phyloP scores from a whole-genome alignment of 2,113 vertebrate species.

The Suncus etruscus region DNA sequence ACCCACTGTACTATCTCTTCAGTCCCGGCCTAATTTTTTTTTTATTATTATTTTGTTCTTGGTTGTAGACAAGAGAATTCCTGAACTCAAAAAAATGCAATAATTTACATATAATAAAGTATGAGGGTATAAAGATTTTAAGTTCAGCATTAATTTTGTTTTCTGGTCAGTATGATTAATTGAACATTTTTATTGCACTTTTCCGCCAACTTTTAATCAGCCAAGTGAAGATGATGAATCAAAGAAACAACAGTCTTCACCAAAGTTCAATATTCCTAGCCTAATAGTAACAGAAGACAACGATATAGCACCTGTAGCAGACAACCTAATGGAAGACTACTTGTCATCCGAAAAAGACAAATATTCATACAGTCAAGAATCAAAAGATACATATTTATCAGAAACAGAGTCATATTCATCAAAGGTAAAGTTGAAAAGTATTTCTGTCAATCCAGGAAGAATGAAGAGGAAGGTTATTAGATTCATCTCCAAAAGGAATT shows the following conservation, averaged over 20 bases:
- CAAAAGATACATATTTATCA: not conserved
- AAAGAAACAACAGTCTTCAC: not conserved
- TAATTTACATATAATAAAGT: slow-evolving; percentile 38
- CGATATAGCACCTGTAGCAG: not conserved
- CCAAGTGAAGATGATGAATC: not conserved
- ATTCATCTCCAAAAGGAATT: slow-evolving; percentile 40
- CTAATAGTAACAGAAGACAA: not conserved
- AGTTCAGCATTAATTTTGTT: slow-evolving; percentile 42
- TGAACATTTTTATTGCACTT: slow-evolving; percentile 55
- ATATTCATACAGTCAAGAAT: not conserved
- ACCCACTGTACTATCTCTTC: too few species aligned
- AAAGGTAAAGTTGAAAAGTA: slow-evolving; percentile 73
- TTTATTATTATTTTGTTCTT: slow-evolving; percentile 1
- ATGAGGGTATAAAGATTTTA: not conserved
- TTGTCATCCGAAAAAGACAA: not conserved
- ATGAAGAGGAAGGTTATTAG: slow-evolving; percentile 51
- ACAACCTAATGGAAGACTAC: not conserved
- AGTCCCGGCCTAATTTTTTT: too few species aligned
- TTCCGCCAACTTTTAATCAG: slow-evolving; percentile 46
- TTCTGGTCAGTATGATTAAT: slow-evolving; percentile 43
- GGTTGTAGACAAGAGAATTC: slow-evolving; percentile 49
- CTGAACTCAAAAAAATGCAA: slow-evolving; percentile 14
- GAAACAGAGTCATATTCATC: not conserved
- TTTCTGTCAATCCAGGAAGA: slow-evolving; percentile 21
- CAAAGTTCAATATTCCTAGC: not conserved